Percentiles rank a stretch among this genome's conserved stretches.
Conservation (phyloP, 35 echinoderm and acorn worm genomes). For the Heliocidaris tuberculata region DNA sequence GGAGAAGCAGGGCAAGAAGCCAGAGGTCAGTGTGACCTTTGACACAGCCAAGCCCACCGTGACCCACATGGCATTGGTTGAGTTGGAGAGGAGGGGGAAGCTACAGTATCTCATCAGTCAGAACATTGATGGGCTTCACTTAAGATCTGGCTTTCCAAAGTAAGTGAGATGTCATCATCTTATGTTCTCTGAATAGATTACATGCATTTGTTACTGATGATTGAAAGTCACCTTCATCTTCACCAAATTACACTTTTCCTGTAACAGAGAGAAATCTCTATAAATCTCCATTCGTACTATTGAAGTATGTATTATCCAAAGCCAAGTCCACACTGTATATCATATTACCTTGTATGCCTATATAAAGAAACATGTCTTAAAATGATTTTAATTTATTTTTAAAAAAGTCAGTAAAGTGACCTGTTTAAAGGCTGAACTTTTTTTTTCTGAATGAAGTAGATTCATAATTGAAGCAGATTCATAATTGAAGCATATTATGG, state of each 20-base stretch:
- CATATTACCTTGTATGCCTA: too few species aligned
- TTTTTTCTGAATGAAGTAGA: neutral
- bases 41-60: slow-evolving; percentile 81
- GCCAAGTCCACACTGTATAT: too few species aligned
- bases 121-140: slow-evolving; percentile 95
- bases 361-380: too few species aligned
- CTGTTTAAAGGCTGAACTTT: neutral
- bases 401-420: too few species aligned
- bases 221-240: too few species aligned
- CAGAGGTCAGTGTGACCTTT: slow-evolving; percentile 91
- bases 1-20: slow-evolving; percentile 86
- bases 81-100: slow-evolving; percentile 76
- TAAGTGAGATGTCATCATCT: slow-evolving; percentile 8
- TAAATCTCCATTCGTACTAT: too few species aligned
- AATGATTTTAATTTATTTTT: too few species aligned
- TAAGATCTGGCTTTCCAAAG: slow-evolving; percentile 95
- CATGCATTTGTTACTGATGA: neutral
- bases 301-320: too few species aligned
- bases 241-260: too few species aligned
- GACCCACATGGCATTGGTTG: slow-evolving; percentile 86
- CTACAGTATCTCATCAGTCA: slow-evolving; percentile 91
- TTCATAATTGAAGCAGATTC: neutral
- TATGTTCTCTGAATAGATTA: neutral
- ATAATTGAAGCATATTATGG: neutral
- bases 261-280: too few species aligned